phyloP scores from a whole-genome alignment of 1,140 invertebrate species.

The Habropoda laboriosa region DNA sequence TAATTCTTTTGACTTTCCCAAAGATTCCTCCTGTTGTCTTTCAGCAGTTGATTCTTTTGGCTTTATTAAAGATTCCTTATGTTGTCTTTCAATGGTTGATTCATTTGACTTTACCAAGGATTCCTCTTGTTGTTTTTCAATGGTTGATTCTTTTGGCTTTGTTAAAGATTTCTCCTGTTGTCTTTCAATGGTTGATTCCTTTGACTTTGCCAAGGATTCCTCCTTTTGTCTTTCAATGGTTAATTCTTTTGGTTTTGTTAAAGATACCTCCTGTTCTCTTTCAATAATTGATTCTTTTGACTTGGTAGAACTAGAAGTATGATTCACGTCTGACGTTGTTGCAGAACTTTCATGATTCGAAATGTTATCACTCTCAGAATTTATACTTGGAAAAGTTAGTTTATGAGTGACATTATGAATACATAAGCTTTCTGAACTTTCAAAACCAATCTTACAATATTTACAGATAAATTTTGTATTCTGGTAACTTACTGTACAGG shows the following conservation, averaged over 20 bases:
- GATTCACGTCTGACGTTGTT: not conserved
- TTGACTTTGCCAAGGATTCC: no score
- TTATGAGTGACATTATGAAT: not conserved
- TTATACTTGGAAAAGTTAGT: not conserved
- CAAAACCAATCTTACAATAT: conserved; percentile 62
- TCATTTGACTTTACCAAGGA: no score
- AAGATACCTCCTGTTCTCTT: not conserved
- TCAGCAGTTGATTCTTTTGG: not conserved
- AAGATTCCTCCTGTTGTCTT: not conserved
- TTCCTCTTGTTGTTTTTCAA: not conserved
- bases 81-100: no score
- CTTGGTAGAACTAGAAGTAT: not conserved
- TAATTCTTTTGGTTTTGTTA: no score
- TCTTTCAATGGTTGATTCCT: no score
- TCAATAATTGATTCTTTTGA: not conserved
- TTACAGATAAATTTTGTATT: conserved; percentile 52
- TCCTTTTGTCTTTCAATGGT: not conserved
- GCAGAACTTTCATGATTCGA: not conserved
- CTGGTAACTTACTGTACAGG: conserved; percentile 54
- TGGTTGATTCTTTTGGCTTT: no score
- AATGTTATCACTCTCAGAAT: not conserved
- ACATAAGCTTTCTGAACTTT: not conserved
- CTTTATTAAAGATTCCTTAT: no score
- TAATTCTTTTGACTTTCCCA: no score
- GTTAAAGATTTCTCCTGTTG: no score